Conservation (phyloP, 2,113 vertebrate genomes). For the Neogale vison region DNA sequence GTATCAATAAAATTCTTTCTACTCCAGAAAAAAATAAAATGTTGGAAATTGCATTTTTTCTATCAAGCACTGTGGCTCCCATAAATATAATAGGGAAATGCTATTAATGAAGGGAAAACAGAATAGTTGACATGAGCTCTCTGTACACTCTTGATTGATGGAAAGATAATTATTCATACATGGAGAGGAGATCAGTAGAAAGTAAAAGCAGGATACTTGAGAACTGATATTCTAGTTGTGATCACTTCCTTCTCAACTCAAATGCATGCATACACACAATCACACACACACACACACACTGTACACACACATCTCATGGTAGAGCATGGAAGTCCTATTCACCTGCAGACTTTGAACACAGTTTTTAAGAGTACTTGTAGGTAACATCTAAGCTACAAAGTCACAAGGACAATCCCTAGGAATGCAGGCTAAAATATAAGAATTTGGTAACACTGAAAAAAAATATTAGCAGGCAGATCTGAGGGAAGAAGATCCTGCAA, state of each 20-base stretch:
- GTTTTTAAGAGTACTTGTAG: too few species aligned
- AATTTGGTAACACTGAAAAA: background rate
- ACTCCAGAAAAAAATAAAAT: too few species aligned
- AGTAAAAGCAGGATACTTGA: background rate
- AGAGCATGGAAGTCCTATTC: background rate
- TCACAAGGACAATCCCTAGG: background rate
- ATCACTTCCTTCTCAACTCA: too few species aligned
- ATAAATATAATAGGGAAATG: background rate
- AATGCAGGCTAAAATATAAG: background rate
- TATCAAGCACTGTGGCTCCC: background rate
- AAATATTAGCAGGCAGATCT: background rate
- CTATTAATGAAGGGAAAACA: background rate
- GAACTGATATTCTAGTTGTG: background rate
- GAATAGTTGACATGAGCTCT: background rate
- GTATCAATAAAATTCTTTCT: conserved; percentile 60
- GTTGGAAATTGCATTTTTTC: background rate
- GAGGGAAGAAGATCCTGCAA: background rate
- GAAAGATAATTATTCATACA: background rate
- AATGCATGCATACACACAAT: too few species aligned
- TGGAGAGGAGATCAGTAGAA: background rate
- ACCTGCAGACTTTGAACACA: background rate
- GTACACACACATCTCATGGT: too few species aligned
- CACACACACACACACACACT: too few species aligned
- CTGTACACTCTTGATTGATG: background rate
- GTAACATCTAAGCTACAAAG: background rate